Base-by-base conservation (phyloP, 2,888 invertebrate genomes). In the Ariolimax columbianus region DNA sequence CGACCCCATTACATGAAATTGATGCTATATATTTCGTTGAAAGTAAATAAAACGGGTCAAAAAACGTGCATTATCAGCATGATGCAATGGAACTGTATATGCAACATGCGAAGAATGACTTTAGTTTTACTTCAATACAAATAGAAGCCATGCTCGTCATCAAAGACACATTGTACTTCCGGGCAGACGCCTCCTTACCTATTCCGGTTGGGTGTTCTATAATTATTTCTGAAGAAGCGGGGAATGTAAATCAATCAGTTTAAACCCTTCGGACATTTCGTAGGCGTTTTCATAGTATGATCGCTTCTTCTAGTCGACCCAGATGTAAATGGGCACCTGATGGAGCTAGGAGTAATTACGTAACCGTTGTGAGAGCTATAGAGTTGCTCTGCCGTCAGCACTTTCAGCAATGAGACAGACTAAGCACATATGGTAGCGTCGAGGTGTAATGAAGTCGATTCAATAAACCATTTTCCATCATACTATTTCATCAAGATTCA, bases 161-260 rank as follows among this genome's bases (percentile, higher is more conserved):
- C 43, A 43, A 7, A 14, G n/a, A 73, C 19, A 38, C 2, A 73
- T 1, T 43, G n/a, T 17, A 47, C 43, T 73, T 73, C 43, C 73
- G 73, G 73, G 43, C 43, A 14, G 73, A 40, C 73, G 73, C 73
- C 73, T 73, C 73, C 43, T n/a, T 26, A 14, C n/a, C n/a, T 73
- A 17, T 73, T 73, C 73, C 73, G 73, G 73, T 73, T 26, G 9
- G 9, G 26, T 26, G 43, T 72, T 72, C 40, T 9, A n/a, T n/a
- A 30, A 14, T 33, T 23, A 36, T 68, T 36, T 11, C n/a, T n/a
- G n/a, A n/a, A n/a, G n/a, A n/a, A n/a, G 9, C 63, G 63, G 11
- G 26, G 73, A 82, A 72, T 51, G 82, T 19, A 26, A 7, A 6
- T 26, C 26, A 19, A 63, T n/a, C n/a, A n/a, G n/a, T n/a, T n/a